Conservation (phyloP, 2,888 invertebrate species). For the Neria commutata region DNA sequence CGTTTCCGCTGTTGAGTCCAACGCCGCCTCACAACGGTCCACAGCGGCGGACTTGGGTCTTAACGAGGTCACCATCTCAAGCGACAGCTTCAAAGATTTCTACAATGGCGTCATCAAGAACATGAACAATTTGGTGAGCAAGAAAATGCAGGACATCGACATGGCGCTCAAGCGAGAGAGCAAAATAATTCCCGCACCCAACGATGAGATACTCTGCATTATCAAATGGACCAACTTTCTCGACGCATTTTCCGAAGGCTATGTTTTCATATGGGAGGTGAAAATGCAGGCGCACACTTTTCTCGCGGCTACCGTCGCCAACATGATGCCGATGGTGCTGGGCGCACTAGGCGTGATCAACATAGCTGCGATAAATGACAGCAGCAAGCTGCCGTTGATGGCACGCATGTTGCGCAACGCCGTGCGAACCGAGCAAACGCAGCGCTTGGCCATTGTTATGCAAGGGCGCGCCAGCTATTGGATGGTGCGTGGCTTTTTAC, state of each 20-base stretch:
- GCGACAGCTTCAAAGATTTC: conserved; percentile 32
- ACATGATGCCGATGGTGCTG: conserved; percentile 54
- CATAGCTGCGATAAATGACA: conserved; percentile 44
- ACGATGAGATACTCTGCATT: conserved; percentile 55
- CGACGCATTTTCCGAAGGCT: conserved; percentile 50
- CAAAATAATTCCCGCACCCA: conserved; percentile 53
- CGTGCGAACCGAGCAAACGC: conserved; percentile 40
- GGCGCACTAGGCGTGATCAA: conserved; percentile 55
- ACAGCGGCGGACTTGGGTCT: background rate
- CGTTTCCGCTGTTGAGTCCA: background rate
- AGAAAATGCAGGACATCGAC: conserved; percentile 59
- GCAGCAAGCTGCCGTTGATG: conserved; percentile 44
- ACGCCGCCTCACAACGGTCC: background rate
- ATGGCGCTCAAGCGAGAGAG: conserved; percentile 54
- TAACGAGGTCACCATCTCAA: conserved; percentile 7
- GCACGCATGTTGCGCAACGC: conserved; percentile 50
- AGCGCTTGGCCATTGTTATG: conserved; percentile 53
- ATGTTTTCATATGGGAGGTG: conserved; percentile 56
- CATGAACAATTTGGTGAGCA: conserved; percentile 57
- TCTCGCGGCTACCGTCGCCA: conserved; percentile 52
- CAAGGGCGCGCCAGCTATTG: conserved; percentile 52
- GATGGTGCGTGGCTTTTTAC: conserved; percentile 55
- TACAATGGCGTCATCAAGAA: conserved; percentile 53
- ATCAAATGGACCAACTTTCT: conserved; percentile 58
- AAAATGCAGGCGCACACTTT: conserved; percentile 43